Conservation (phyloP, 2,113 vertebrate species). For the Dromiciops gliroides region DNA sequence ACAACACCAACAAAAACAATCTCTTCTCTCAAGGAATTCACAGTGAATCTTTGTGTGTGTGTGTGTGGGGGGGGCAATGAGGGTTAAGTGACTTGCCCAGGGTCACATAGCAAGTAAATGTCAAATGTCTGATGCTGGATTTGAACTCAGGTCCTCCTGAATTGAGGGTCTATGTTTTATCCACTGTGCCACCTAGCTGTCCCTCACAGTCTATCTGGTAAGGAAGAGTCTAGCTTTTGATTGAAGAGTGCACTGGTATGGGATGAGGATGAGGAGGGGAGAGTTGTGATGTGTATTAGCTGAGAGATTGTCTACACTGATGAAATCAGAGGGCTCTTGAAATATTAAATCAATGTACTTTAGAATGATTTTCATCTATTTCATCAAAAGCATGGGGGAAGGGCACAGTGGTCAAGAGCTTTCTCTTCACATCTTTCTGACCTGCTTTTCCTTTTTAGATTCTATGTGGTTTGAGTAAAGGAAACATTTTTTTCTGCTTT, state of each 20-base stretch:
- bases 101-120: too few species aligned
- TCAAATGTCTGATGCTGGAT: too few species aligned
- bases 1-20: neutral
- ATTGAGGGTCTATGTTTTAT: too few species aligned
- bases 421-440: neutral
- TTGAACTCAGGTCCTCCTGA: too few species aligned
- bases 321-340: neutral
- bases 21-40: neutral
- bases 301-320: neutral
- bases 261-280: neutral
- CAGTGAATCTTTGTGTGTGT: too few species aligned
- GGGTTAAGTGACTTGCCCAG: too few species aligned
- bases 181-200: too few species aligned
- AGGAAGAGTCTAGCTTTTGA: neutral
- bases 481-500: neutral
- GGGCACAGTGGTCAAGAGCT: neutral
- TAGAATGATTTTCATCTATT: neutral
- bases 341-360: neutral
- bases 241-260: neutral
- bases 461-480: neutral
- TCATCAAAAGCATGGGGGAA: neutral
- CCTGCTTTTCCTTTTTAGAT: neutral
- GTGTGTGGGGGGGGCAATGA: too few species aligned
- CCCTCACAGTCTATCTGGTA: neutral
- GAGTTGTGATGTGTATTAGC: neutral